Base-by-base conservation (phyloP, 1,140 invertebrate genomes). In the Steinernema feltiae region DNA sequence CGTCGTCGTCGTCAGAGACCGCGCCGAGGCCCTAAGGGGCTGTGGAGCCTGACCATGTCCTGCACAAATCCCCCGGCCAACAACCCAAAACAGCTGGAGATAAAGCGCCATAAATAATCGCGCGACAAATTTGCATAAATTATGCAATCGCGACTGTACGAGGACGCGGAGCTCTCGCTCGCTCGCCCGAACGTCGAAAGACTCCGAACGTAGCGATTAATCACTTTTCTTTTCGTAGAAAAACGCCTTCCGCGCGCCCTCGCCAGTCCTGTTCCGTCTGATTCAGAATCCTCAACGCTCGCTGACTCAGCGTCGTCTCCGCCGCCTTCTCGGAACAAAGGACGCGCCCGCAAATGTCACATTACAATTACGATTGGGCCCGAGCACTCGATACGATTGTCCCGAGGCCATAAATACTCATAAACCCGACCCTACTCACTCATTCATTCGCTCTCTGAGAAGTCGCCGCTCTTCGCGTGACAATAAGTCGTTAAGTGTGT, bases 111-210 rank as follows among this genome's bases (percentile, higher is more conserved):
- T 63, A 63, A n/a, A 63, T 63, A 63, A 63, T 63, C 12, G 53
- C 15, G 53, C 15, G 53, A 63, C 53, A 63, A 63, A 63, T 63
- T 63, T 63, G 53, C 53, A 63, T 63, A 63, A 63, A 63, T 63
- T 63, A 63, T 63, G 53, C 53, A 63, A 63, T 63, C 24, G 53
- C 7, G 15, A 63, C 53, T 63, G 53, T 63, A 63, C 53, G 53
- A 21, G 24, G 35, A 7, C 35, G 35, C 18, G 7, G 35, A 41
- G 35, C 7, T 18, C 35, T 41, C 35, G 7, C 7, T 7, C 7
- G 35, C 35, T 41, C 35, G 35, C 18, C 7, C 2, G 53, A 63
- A 7, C 15, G 53, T n/a, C 53, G 53, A 63, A 63, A 63, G 53
- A n/a, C 41, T 46, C n/a, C 41, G 7, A n/a, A 7, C 41, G n/a